These are phyloP conservation scores for Phenacoccus solenopsis DNA, from an alignment of 1,140 invertebrate species.

Conservation along the genomic window DNA sequence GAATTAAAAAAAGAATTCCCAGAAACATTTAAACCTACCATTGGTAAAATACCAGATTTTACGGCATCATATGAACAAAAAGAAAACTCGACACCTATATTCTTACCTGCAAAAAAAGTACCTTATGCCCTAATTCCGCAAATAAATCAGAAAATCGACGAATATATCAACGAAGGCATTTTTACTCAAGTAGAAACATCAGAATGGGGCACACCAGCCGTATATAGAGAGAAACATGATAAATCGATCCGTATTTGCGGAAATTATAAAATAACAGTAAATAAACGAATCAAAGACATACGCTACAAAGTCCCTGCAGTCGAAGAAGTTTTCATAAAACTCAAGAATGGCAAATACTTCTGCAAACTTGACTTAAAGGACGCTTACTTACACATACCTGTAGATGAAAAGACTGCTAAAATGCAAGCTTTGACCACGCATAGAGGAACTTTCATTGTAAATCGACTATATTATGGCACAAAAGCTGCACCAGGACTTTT, in stretches of 20 bases:
- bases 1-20: too few relatives aligned
- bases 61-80: background rate
- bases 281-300: background rate
- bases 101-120: background rate
- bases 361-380: too few relatives aligned
- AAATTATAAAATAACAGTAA: background rate
- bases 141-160: background rate
- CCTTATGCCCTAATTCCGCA: background rate
- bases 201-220: background rate
- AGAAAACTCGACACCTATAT: background rate
- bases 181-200: background rate
- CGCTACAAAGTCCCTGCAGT: too few relatives aligned
- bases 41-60: background rate
- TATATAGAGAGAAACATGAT: background rate
- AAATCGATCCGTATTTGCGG: background rate
- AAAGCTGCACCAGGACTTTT: constrained; percentile 27
- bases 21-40: too few relatives aligned
- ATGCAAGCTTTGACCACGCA: constrained; percentile 30
- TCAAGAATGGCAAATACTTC: too few relatives aligned
- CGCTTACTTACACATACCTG: constrained; percentile 19
- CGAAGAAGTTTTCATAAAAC: too few relatives aligned
- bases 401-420: constrained; percentile 21
- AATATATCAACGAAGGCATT: background rate
- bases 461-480: constrained; percentile 32
- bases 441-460: constrained; percentile 31